Evolutionary conservation across 2,113 vertebrate genomes (phyloP), one percentile per base, ranked within the genome.

Genomic region (Baryphthengus martii): DNA sequence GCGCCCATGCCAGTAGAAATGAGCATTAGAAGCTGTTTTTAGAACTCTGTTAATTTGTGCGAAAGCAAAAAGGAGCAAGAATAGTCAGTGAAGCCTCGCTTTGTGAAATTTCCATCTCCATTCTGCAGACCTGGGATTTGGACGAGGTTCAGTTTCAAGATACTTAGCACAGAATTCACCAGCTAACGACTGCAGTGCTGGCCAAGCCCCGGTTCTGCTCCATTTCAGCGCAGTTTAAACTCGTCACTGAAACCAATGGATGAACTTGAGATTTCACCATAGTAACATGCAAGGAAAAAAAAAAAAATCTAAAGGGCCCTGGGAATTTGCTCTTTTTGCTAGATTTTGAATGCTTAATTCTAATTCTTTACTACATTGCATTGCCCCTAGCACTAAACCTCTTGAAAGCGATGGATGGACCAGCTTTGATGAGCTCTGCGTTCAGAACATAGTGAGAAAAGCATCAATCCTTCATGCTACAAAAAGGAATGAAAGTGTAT

Each of bases 121-220:
- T 93, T 82, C 73, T 86, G 68, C 85, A 86, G 67, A 33, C 75
- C 16, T 42, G 55, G 50, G 59, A 67, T 61, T 94, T 97, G 96
- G 90, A 96, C 1, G 4, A 68, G 65, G 65, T 84, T 92, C 96
- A 93, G 70, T 13, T 84, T 81, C 25, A 92, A 93, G 96, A 90
- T 96, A 61, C 79, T 93, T 24, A 86, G 66, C 89, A 62, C 45
- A 76, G 66, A 81, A 19, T 68, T 81, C 83, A 12, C n/a, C 45
- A 19, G 52, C 81, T 83, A 89, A 82, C 0, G 5, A 65, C n/a
- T 13, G 1, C 26, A 0, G 0, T 0, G 0, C 74, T 0, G 1
- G 83, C 94, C 93, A 95, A 93, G 76, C 23, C 11, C 39, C n/a
- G 14, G 29, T 88, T 58, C 73, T 85, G 88, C 67, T 93, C 49